Evolutionary conservation across 1,140 invertebrate species (phyloP).

Genomic region (Pogonomyrmex californicus): DNA sequence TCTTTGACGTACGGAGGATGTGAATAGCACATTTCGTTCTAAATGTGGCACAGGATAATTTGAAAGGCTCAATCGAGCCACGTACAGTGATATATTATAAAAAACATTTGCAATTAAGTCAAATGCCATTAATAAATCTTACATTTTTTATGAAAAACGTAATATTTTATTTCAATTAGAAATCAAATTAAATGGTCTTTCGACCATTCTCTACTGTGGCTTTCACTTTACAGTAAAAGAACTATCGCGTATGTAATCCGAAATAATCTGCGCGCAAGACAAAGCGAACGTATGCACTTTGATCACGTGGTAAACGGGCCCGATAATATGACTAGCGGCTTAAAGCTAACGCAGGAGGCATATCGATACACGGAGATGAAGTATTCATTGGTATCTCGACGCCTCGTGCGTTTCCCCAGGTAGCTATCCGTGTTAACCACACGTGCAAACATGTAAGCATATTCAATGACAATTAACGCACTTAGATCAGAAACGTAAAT

Average conservation of each 20-base stretch:
- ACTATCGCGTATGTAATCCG: background rate
- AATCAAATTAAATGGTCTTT: background rate
- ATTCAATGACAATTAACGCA: constrained; percentile 5
- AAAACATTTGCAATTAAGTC: background rate
- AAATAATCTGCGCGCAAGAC: constrained; percentile 13
- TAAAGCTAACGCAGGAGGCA: constrained; percentile 17
- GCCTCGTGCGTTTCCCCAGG: constrained; percentile 54
- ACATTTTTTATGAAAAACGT: background rate
- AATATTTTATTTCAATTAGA: background rate
- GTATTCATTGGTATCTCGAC: constrained; percentile 64
- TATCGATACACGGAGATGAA: constrained; percentile 58
- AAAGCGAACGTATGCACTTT: constrained; percentile 42
- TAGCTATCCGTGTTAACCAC: constrained; percentile 46
- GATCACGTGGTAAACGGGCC: constrained; percentile 44
- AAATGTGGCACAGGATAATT: background rate
- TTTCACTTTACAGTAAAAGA: constrained; percentile 2
- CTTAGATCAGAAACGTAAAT: background rate
- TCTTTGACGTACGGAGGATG: background rate
- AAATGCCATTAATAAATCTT: background rate
- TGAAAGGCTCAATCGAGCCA: background rate
- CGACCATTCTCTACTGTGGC: background rate
- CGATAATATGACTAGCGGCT: constrained; percentile 41
- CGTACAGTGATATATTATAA: background rate
- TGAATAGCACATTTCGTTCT: background rate
- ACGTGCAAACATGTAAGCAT: background rate